Evolutionary conservation across 2,888 invertebrate species (phyloP).

Genomic region (Phytoseiulus persimilis): DNA sequence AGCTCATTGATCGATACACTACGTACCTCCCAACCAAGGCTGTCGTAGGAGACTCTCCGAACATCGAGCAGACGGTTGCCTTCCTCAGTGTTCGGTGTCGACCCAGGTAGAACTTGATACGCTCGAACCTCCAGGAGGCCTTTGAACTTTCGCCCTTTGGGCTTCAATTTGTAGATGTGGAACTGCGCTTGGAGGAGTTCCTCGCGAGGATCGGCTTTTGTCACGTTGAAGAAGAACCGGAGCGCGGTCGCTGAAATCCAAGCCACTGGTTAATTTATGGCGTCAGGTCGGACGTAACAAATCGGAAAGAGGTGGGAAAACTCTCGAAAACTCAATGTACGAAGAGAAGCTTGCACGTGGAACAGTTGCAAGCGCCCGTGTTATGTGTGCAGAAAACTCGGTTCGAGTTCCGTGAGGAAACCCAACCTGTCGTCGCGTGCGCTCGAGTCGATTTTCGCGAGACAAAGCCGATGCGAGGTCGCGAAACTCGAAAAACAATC

Average conservation of each 20-base stretch:
- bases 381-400: too few species aligned
- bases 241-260: constrained; percentile 37
- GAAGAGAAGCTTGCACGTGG: too few species aligned
- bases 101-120: constrained; percentile 53
- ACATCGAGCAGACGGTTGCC: constrained; percentile 35
- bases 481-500: too few species aligned
- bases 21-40: constrained; percentile 35
- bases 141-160: constrained; percentile 43
- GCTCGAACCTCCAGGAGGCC: constrained; percentile 51
- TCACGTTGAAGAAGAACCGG: constrained; percentile 53
- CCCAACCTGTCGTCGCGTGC: too few species aligned
- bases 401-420: too few species aligned
- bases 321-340: too few species aligned
- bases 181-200: constrained; percentile 56
- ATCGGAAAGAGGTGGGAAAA: too few species aligned
- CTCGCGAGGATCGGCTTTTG: constrained; percentile 52
- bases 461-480: too few species aligned
- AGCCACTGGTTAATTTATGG: not conserved
- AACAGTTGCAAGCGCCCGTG: too few species aligned
- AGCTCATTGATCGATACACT: not conserved
- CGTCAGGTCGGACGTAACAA: not conserved
- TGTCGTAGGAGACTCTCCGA: constrained; percentile 29
- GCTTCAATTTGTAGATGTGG: constrained; percentile 55
- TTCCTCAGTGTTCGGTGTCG: constrained; percentile 17
- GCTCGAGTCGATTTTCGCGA: too few species aligned